Conservation (phyloP, 2,888 invertebrate genomes). For the Drosophila aldrichi region DNA sequence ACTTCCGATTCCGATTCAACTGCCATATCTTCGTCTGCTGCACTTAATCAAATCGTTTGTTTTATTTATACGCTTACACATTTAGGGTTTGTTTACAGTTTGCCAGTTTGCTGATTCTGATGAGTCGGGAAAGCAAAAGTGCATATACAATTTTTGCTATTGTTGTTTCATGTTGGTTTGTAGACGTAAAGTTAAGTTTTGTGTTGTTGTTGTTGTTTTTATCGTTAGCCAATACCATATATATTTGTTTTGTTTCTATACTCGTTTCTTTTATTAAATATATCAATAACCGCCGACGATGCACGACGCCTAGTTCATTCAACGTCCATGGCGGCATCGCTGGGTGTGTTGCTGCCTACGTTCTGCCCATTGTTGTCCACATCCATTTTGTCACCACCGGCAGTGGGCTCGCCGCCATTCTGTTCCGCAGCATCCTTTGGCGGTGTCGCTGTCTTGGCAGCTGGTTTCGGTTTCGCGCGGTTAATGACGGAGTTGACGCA, state of each 20-base stretch:
- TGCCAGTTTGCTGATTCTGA: constrained; percentile 54
- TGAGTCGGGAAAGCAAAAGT: constrained; percentile 43
- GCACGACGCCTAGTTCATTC: constrained; percentile 68
- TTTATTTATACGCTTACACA: constrained; percentile 46
- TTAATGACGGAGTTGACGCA: constrained; percentile 91
- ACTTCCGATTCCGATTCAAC: neutral
- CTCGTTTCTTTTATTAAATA: constrained; percentile 28
- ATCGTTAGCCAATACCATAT: constrained; percentile 62
- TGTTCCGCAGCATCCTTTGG: constrained; percentile 71
- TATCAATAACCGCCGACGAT: constrained; percentile 32
- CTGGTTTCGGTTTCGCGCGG: constrained; percentile 95
- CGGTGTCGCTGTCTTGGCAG: constrained; percentile 76
- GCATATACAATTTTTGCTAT: constrained; percentile 61
- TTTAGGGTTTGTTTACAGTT: constrained; percentile 46
- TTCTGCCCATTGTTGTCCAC: constrained; percentile 65
- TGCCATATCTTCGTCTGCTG: constrained; percentile 31
- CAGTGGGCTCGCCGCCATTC: constrained; percentile 63
- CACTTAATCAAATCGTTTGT: constrained; percentile 45
- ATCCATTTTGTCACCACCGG: constrained; percentile 71
- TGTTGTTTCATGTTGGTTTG: constrained; percentile 34
- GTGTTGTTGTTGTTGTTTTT: constrained; percentile 36
- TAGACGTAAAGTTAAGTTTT: constrained; percentile 51
- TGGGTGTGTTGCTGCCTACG: constrained; percentile 65
- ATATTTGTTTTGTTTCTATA: constrained; percentile 30
- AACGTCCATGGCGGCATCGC: constrained; percentile 83